Conservation (phyloP, 2,113 vertebrate species). For the Cynoglossus semilaevis region DNA sequence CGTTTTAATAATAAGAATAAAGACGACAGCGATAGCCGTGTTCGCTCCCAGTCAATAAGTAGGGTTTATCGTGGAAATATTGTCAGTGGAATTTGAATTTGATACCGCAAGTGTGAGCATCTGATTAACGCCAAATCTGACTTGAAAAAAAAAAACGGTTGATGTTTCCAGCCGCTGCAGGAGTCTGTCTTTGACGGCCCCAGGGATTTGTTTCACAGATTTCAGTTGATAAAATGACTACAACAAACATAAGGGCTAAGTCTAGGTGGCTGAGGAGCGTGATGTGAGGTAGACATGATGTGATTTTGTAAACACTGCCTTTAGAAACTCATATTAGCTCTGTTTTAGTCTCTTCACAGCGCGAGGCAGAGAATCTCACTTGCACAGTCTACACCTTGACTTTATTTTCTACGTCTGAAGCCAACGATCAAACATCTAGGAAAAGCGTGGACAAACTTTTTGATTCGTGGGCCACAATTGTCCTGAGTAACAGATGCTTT, state of each 20-base stretch:
- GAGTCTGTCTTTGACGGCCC: not conserved
- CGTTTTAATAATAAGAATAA: not conserved
- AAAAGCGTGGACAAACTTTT: too few relatives aligned
- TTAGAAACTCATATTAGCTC: not conserved
- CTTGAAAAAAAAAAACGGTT: not conserved
- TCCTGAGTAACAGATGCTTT: too few relatives aligned
- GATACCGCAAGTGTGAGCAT: not conserved
- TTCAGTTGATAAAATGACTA: not conserved
- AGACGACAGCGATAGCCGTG: slow-evolving; percentile 14
- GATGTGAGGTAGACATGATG: slow-evolving; percentile 2
- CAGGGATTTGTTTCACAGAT: too few relatives aligned
- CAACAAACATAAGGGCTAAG: not conserved
- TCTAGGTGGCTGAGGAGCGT: too few relatives aligned
- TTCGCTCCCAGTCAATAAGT: not conserved
- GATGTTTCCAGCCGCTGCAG: not conserved
- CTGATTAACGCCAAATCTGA: slow-evolving; percentile 1
- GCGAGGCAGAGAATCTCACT: not conserved
- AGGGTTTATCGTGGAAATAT: slow-evolving; percentile 1
- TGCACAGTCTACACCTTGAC: too few relatives aligned
- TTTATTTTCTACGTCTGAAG: not conserved
- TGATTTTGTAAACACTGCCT: slow-evolving; percentile 1
- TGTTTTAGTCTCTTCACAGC: too few relatives aligned
- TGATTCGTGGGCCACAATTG: too few relatives aligned
- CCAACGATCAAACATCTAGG: not conserved
- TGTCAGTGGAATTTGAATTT: not conserved